Conservation (phyloP, 2,113 vertebrate genomes). For the Macrotus californicus region DNA sequence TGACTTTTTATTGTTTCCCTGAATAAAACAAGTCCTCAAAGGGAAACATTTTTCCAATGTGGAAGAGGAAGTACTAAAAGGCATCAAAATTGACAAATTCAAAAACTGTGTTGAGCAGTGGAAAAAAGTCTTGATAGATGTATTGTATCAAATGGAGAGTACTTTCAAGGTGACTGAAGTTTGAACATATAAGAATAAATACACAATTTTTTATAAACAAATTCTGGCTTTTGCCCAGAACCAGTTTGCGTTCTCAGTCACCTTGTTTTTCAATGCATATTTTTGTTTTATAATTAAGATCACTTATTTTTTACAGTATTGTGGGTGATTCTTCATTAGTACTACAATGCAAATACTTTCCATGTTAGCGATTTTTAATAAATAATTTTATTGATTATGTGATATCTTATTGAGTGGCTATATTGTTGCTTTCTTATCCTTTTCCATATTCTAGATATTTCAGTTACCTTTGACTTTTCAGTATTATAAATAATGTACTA, state of each 20-base stretch:
- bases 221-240: neutral
- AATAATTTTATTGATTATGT: conserved; percentile 22
- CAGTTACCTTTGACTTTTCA: conserved; percentile 11
- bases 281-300: conserved; percentile 38
- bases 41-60: too few relatives aligned
- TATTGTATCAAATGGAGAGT: too few relatives aligned
- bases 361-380: conserved; percentile 16
- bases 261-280: neutral
- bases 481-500: conserved; percentile 10
- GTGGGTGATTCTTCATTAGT: neutral
- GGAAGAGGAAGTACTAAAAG: too few relatives aligned
- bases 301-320: conserved; percentile 3
- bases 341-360: neutral
- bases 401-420: conserved; percentile 12
- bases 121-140: too few relatives aligned
- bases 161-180: too few relatives aligned
- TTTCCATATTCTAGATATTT: conserved; percentile 22
- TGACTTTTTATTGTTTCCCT: too few relatives aligned
- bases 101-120: too few relatives aligned
- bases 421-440: neutral
- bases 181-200: too few relatives aligned
- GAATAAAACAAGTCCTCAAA: too few relatives aligned
- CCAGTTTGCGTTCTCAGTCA: neutral
- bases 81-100: too few relatives aligned
- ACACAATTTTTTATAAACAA: too few relatives aligned